A percentile compares a stretch with the other conserved stretches of the same genome.
Conservation (phyloP, 2,888 invertebrate genomes). For the Lissocephala sabroskyi region DNA sequence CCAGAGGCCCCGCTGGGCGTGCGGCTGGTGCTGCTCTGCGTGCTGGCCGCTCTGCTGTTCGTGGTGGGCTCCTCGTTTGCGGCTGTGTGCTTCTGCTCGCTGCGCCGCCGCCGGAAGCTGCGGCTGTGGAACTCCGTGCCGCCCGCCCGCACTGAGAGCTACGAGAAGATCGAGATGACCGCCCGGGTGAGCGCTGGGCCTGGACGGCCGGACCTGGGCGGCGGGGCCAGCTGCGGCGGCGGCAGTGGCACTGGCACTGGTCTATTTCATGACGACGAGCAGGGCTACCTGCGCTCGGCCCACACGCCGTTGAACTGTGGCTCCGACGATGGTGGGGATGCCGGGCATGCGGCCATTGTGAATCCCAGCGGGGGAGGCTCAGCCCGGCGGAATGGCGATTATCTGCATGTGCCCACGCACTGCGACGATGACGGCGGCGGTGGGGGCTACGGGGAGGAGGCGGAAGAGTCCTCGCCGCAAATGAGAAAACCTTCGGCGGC, state of each 20-base stretch:
- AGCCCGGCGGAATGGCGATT: constrained; percentile 78
- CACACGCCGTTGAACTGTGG: constrained; percentile 57
- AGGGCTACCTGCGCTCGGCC: constrained; percentile 60
- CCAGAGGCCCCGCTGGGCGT: constrained; percentile 76
- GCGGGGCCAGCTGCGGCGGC: constrained; percentile 57
- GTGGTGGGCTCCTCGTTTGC: constrained; percentile 79
- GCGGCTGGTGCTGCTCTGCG: constrained; percentile 78
- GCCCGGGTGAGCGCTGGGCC: constrained; percentile 73
- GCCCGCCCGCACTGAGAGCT: constrained; percentile 77
- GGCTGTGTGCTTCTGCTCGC: constrained; percentile 77
- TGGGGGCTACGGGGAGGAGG: constrained; percentile 75
- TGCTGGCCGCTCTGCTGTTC: constrained; percentile 80
- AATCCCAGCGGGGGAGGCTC: constrained; percentile 67
- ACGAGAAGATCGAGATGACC: constrained; percentile 84
- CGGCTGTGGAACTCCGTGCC: constrained; percentile 73
- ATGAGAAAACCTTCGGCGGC: too few species aligned
- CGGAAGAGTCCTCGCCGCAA: constrained; percentile 35
- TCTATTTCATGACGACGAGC: constrained; percentile 57
- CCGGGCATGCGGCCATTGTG: constrained; percentile 70
- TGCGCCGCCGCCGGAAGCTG: constrained; percentile 77
- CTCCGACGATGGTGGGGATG: constrained; percentile 43
- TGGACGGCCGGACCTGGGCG: constrained; percentile 62
- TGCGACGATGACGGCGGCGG: constrained; percentile 76
- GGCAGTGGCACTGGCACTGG: constrained; percentile 51
- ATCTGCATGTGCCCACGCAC: constrained; percentile 79